Evolutionary conservation across 2,888 invertebrate species (phyloP).

Genomic region (Scotopteryx bipunctaria): DNA sequence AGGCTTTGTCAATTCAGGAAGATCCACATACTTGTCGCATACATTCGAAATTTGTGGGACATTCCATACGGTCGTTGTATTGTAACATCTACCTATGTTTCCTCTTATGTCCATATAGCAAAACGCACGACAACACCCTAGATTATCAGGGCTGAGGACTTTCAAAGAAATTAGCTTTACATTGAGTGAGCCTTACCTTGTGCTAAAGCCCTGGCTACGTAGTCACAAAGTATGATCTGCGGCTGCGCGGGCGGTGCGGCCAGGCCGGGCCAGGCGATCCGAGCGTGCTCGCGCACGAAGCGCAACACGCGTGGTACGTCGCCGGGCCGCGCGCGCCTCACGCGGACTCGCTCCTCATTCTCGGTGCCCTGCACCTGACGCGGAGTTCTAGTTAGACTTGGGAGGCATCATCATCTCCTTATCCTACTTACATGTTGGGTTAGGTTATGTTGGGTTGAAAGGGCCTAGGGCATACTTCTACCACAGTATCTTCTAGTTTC

Average conservation of each 20-base stretch:
- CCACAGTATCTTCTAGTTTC: too few relatives aligned
- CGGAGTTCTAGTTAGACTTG: not conserved
- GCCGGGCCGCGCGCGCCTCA: slow-evolving; percentile 65
- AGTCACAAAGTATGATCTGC: slow-evolving; percentile 62
- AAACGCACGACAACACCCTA: too few relatives aligned
- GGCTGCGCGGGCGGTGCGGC: slow-evolving; percentile 45
- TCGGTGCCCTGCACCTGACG: slow-evolving; percentile 62
- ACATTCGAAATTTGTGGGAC: too few relatives aligned
- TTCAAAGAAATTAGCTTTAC: too few relatives aligned
- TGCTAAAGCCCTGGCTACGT: slow-evolving; percentile 64
- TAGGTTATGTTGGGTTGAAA: too few relatives aligned
- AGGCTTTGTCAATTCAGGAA: not conserved
- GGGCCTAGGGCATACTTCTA: too few relatives aligned
- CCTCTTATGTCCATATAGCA: too few relatives aligned
- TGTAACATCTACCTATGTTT: too few relatives aligned
- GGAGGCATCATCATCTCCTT: not conserved
- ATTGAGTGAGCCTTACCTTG: slow-evolving; percentile 69
- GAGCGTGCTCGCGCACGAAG: slow-evolving; percentile 66
- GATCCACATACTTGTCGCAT: too few relatives aligned
- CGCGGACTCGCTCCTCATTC: slow-evolving; percentile 60
- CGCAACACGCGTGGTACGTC: slow-evolving; percentile 68
- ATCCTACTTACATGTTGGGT: too few relatives aligned
- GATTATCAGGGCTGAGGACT: too few relatives aligned
- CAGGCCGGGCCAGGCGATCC: slow-evolving; percentile 60
- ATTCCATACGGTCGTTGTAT: too few relatives aligned